Conservation (phyloP, 2,888 invertebrate species). For the Macrosoma leucophasiata region DNA sequence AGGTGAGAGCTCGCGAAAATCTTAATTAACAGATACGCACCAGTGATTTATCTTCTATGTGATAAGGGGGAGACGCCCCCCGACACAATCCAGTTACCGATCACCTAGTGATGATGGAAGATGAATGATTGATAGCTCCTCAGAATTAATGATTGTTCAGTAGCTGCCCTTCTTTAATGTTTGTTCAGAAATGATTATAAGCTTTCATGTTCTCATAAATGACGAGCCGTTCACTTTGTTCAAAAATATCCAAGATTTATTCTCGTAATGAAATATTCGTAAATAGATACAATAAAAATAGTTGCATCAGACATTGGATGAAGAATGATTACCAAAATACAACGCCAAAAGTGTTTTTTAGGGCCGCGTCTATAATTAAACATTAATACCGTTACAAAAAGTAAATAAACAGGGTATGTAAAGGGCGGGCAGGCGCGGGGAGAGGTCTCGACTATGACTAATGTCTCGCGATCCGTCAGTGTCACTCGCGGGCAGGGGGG, state of each 20-base stretch:
- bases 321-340: constrained; percentile 60
- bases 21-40: constrained; percentile 74
- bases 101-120: constrained; percentile 43
- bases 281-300: no score
- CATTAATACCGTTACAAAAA: constrained; percentile 75
- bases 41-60: constrained; percentile 59
- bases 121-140: constrained; percentile 45
- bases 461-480: constrained; percentile 82
- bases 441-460: constrained; percentile 80
- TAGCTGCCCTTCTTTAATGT: not conserved
- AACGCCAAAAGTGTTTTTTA: constrained; percentile 62
- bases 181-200: not conserved
- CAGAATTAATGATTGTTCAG: constrained; percentile 30
- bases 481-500: constrained; percentile 73
- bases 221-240: not conserved
- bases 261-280: constrained; percentile 23
- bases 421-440: constrained; percentile 58
- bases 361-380: constrained; percentile 71
- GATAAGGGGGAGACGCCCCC: constrained; percentile 51
- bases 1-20: constrained; percentile 68
- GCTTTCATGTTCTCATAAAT: not conserved
- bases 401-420: constrained; percentile 73
- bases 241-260: no score
- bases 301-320: constrained; percentile 29
- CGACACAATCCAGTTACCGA: constrained; percentile 40